Conservation (phyloP, 2,113 vertebrate species). For the Paedocypris sp. region DNA sequence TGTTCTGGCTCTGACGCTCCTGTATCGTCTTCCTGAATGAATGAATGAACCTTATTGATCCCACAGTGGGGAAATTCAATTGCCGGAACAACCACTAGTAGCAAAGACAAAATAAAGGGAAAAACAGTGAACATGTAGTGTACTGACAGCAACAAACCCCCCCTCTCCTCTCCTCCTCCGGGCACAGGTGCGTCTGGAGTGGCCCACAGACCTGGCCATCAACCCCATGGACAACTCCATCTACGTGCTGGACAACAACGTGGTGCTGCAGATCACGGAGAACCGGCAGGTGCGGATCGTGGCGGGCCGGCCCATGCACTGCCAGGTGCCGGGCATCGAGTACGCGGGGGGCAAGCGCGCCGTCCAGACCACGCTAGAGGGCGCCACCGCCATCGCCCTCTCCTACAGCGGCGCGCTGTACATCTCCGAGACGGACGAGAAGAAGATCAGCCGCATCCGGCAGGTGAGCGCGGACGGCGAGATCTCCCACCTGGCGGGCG, state of each 20-base stretch:
- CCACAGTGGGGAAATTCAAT: too few species aligned
- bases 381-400: slow-evolving; percentile 81
- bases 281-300: slow-evolving; percentile 94
- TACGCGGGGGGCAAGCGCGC: slow-evolving; percentile 82
- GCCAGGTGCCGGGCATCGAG: slow-evolving; percentile 89
- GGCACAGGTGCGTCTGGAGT: slow-evolving; percentile 94
- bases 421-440: slow-evolving; percentile 92
- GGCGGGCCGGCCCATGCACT: slow-evolving; percentile 92
- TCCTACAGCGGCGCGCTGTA: slow-evolving; percentile 92
- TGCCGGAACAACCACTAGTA: too few species aligned
- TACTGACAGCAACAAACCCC: too few species aligned
- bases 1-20: too few species aligned
- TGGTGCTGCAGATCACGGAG: slow-evolving; percentile 94
- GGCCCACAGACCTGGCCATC: slow-evolving; percentile 94
- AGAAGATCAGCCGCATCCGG: slow-evolving; percentile 90
- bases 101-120: too few species aligned
- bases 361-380: slow-evolving; percentile 87
- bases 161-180: not conserved
- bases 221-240: slow-evolving; percentile 99
- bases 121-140: too few species aligned
- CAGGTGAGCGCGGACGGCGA: slow-evolving; percentile 95
- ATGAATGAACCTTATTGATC: too few species aligned
- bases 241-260: slow-evolving; percentile 95
- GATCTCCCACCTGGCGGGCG: slow-evolving; percentile 86
- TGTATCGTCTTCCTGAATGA: too few species aligned